Conservation (phyloP, 2,888 invertebrate genomes). For the Drosophila melanocephala region DNA sequence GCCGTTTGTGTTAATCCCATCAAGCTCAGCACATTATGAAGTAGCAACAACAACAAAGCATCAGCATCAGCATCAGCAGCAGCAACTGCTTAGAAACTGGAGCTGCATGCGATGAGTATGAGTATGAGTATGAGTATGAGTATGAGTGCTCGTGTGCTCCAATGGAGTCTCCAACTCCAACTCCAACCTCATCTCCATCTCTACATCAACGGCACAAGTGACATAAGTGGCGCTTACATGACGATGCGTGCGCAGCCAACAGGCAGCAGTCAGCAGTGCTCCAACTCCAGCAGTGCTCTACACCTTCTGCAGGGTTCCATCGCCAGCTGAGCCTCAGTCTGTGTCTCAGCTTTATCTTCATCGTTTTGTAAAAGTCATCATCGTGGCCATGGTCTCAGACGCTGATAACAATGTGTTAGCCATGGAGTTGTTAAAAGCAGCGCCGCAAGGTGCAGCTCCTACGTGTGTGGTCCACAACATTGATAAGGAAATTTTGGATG, state of each 20-base stretch:
- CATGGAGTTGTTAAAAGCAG: constrained; percentile 78
- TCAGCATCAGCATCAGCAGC: constrained; percentile 33
- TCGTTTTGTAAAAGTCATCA: constrained; percentile 72
- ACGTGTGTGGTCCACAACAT: constrained; percentile 68
- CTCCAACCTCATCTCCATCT: constrained; percentile 48
- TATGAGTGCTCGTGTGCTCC: constrained; percentile 50
- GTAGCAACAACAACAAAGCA: constrained; percentile 72
- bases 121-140: constrained; percentile 34
- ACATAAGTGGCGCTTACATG: constrained; percentile 82
- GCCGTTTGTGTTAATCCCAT: constrained; percentile 82
- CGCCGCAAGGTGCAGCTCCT: constrained; percentile 69
- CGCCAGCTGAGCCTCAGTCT: constrained; percentile 14
- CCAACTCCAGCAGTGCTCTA: constrained; percentile 29
- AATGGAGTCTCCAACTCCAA: constrained; percentile 53
- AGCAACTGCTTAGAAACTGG: constrained; percentile 68
- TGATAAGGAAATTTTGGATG: constrained; percentile 70
- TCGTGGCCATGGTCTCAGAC: constrained; percentile 18
- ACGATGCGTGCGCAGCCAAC: constrained; percentile 81
- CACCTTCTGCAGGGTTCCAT: constrained; percentile 32
- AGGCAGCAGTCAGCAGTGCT: constrained; percentile 49
- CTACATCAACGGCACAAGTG: constrained; percentile 81
- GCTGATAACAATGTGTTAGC: constrained; percentile 73
- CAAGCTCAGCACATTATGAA: constrained; percentile 75
- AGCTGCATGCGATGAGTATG: constrained; percentile 63
- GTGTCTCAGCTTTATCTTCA: constrained; percentile 54